Percentiles rank a stretch among this genome's conserved stretches.
Evolutionary conservation across 30 jellyfish, hydroid and myxozoan genomes (phyloP).

Genomic region (Calvadosia cruxmelitensis): DNA sequence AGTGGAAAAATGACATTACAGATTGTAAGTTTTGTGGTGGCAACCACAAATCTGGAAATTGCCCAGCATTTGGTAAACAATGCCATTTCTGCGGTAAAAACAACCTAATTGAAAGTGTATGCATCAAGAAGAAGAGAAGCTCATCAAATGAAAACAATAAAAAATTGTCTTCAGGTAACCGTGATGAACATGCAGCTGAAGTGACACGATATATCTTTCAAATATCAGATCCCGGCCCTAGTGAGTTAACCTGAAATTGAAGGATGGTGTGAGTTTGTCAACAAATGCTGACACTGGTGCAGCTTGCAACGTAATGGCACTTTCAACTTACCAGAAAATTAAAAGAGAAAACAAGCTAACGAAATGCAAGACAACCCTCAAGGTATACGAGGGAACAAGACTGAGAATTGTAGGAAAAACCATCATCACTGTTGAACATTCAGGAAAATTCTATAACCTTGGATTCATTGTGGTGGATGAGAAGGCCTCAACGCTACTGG

Average conservation of each 20-base stretch:
- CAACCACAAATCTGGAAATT: not conserved
- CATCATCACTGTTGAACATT: not conserved
- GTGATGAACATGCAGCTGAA: not conserved
- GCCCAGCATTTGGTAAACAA: not conserved
- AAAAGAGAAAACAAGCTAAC: not conserved
- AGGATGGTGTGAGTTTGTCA: not conserved
- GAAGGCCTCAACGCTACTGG: too few relatives aligned
- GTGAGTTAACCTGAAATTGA: too few relatives aligned
- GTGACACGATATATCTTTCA: too few relatives aligned
- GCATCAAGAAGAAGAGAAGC: not conserved
- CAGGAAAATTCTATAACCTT: not conserved
- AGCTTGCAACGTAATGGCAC: not conserved
- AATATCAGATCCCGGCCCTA: too few relatives aligned
- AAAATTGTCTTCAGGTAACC: not conserved
- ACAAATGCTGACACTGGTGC: conserved; percentile 1
- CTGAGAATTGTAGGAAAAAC: not conserved
- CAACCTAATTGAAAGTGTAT: not conserved
- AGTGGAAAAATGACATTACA: not conserved
- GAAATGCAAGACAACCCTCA: not conserved
- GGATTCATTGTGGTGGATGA: not conserved
- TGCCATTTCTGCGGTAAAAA: not conserved
- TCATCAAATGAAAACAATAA: too few relatives aligned
- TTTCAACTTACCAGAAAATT: not conserved
- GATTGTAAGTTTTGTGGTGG: not conserved
- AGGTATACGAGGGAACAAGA: not conserved